Evolutionary conservation across 1,140 invertebrate genomes (phyloP).

Genomic region (Neuroterus valhalla): DNA sequence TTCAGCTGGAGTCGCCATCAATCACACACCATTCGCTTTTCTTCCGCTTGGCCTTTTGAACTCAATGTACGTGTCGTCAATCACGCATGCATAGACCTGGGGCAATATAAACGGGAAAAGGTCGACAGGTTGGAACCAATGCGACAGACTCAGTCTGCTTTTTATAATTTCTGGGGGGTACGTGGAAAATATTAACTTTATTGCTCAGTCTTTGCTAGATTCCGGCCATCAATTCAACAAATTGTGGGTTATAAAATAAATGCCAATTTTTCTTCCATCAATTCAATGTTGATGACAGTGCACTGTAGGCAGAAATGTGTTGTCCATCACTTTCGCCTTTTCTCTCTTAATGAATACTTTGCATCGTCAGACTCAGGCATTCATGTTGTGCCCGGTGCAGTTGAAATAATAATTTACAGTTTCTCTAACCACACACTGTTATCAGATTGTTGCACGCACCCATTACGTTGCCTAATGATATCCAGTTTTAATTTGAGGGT

Average conservation of each 20-base stretch:
- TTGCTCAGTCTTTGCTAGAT: too few species aligned
- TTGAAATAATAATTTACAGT: slow-evolving; percentile 29
- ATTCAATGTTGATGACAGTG: too few species aligned
- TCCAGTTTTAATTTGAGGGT: slow-evolving; percentile 27
- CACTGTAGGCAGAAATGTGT: not conserved
- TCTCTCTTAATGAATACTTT: slow-evolving; percentile 10
- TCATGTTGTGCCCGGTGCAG: not conserved
- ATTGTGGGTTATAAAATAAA: too few species aligned
- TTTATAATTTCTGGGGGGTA: too few species aligned
- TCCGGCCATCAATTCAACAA: too few species aligned
- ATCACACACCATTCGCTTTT: slow-evolving; percentile 9
- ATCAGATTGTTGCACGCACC: slow-evolving; percentile 28
- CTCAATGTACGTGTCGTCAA: slow-evolving; percentile 6
- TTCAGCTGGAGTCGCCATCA: slow-evolving; percentile 31
- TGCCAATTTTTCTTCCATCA: not conserved
- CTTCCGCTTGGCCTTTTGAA: slow-evolving; percentile 2
- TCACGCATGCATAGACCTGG: not conserved
- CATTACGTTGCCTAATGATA: slow-evolving; percentile 15
- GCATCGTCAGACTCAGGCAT: not conserved
- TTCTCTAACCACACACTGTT: slow-evolving; percentile 25
- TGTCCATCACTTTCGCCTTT: not conserved
- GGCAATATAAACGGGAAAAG: not conserved
- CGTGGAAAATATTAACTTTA: too few species aligned
- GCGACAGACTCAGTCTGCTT: too few species aligned
- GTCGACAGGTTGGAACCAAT: too few species aligned